These are phyloP conservation scores for Otis tarda DNA, from an alignment of 2,113 vertebrate genomes.

Conservation along the genomic window DNA sequence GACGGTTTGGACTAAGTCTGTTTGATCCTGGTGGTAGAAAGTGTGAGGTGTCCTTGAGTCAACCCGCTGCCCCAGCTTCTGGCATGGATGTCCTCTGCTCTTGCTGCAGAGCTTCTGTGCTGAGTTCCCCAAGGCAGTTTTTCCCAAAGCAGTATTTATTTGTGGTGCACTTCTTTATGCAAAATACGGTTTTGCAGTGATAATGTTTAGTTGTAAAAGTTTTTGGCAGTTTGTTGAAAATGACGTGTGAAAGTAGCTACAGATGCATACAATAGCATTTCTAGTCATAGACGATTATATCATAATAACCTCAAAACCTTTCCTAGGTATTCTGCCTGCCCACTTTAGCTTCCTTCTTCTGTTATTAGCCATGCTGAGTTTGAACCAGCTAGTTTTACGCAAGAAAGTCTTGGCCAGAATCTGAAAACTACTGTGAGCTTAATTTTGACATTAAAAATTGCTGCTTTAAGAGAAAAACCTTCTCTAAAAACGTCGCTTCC, in stretches of 20 bases:
- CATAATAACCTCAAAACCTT: neutral
- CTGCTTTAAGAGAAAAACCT: neutral
- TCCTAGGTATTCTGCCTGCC: neutral
- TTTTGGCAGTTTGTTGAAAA: neutral
- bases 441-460: neutral
- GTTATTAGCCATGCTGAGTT: neutral
- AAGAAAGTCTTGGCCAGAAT: neutral
- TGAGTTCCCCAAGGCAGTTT: neutral
- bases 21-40: neutral
- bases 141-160: neutral
- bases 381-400: neutral
- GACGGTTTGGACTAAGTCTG: neutral
- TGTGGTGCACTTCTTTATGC: neutral
- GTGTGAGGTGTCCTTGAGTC: neutral
- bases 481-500: neutral
- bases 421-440: neutral
- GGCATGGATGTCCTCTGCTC: neutral
- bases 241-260: neutral
- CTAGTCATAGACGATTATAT: neutral
- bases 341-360: neutral
- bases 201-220: neutral
- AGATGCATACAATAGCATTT: neutral
- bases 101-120: neutral
- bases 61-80: neutral
- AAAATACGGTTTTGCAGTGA: neutral